These are phyloP conservation scores for Blomia tropicalis DNA, from an alignment of 2,888 invertebrate species.

Conservation along the genomic window DNA sequence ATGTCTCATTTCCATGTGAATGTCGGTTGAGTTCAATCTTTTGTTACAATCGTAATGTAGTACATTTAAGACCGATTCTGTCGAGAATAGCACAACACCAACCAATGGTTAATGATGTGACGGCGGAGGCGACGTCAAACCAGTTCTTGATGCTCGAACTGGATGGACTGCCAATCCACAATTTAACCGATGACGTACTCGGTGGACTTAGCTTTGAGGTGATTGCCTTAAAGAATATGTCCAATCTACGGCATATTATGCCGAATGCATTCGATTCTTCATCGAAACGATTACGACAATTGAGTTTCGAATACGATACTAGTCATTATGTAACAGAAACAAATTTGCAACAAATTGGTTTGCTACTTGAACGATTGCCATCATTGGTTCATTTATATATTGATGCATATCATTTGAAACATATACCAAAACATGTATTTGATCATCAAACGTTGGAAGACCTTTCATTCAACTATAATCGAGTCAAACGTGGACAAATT, in stretches of 20 bases:
- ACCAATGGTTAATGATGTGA: neutral
- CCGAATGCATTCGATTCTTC: neutral
- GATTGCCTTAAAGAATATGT: neutral
- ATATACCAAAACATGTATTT: neutral
- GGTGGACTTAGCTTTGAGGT: neutral
- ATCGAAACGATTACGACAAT: neutral
- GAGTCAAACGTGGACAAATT: neutral
- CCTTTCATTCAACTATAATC: conserved; percentile 1
- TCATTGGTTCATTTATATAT: neutral
- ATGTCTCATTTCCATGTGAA: neutral
- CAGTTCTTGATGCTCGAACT: neutral
- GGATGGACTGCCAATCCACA: neutral
- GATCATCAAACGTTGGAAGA: neutral
- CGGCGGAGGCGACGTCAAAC: no score
- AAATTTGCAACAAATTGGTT: neutral
- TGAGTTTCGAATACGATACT: neutral
- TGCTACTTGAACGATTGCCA: neutral
- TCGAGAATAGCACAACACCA: neutral
- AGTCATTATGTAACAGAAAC: neutral
- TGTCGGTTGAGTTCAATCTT: neutral
- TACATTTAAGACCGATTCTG: neutral
- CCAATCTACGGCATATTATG: neutral
- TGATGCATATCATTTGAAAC: neutral
- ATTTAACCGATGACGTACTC: neutral
- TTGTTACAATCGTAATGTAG: neutral